Base-by-base conservation (phyloP, 92 coral and sea anemone genomes). In the Actinostola sp. region DNA sequence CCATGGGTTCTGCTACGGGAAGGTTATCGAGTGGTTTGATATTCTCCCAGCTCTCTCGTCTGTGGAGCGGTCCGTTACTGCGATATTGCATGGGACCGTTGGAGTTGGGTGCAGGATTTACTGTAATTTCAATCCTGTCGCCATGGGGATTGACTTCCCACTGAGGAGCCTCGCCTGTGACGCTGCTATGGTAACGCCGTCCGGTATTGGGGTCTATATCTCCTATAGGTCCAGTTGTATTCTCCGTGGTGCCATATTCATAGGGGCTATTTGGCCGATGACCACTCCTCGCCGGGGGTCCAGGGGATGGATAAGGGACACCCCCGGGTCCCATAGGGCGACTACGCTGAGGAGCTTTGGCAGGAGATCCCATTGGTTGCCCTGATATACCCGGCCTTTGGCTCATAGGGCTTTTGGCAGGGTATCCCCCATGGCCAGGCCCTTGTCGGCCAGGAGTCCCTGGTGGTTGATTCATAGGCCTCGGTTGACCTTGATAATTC, bases 241-340 rank as follows among this genome's bases (percentile, higher is more conserved):
- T 75, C 39, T 55, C 81, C 8, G 73, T 75, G 21, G 34, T 44
- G 19, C 81, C 81, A 46, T 75, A 75, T 61, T 75, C 72, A 50
- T 64, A 63, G 0, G 81, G 81, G 35, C 81, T 75, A 41, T 50
- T 50, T 11, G 81, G 72, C 20, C 81, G 81, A 39, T n/a, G 51
- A 17, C 61, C 70, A 8, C 44, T 49, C 46, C 46, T 59, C 57
- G 33, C 68, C 48, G 36, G 79, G 42, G 62, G 65, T 27, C 74
- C 74, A 49, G 74, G 74, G 50, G 74, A 33, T 26, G 38, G 74
- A 51, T 68, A 68, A 17, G 74, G 30, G n/a, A 56, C 36, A 33
- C 74, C 49, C 1, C 74, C 74, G 33, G 74, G 62, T 51, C 60
- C 73, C 52, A 44, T 29, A 0, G 61, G 73, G 8, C 74, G 74